Evolutionary conservation across 2,888 invertebrate genomes (phyloP).

Genomic region (Cecidostiba fungosa): DNA sequence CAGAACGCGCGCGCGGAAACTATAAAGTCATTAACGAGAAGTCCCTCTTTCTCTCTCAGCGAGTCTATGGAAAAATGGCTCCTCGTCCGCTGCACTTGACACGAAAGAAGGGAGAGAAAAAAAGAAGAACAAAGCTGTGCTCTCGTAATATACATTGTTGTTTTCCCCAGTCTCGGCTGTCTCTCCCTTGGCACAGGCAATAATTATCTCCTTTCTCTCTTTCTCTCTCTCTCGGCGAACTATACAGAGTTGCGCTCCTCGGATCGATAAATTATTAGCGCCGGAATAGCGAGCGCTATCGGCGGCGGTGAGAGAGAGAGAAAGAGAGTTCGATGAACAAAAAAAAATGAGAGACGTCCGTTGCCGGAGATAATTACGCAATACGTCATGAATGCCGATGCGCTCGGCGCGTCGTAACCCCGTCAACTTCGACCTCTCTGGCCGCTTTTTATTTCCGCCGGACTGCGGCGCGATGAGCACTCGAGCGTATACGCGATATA

Average conservation of each 20-base stretch:
- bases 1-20: neutral
- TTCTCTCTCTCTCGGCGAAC: neutral
- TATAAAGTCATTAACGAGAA: slow-evolving; percentile 55
- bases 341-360: slow-evolving; percentile 17
- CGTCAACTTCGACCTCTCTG: slow-evolving; percentile 61
- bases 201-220: slow-evolving; percentile 52
- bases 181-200: neutral
- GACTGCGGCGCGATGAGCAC: slow-evolving; percentile 14
- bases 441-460: slow-evolving; percentile 22
- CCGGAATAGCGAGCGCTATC: slow-evolving; percentile 8
- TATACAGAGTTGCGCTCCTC: slow-evolving; percentile 19
- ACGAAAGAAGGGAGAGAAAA: slow-evolving; percentile 15
- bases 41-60: slow-evolving; percentile 25
- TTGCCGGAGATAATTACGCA: slow-evolving; percentile 60
- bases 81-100: slow-evolving; percentile 49
- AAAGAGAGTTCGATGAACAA: neutral
- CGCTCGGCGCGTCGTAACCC: slow-evolving; percentile 39
- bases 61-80: slow-evolving; percentile 7
- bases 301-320: neutral
- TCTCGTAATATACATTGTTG: slow-evolving; percentile 29
- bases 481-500: slow-evolving; percentile 23
- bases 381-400: slow-evolving; percentile 57
- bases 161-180: slow-evolving; percentile 9
- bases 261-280: slow-evolving; percentile 62
- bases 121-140: slow-evolving; percentile 11